Base-by-base conservation (phyloP, 2,888 invertebrate species). In the Lasioglossum villosulum region DNA sequence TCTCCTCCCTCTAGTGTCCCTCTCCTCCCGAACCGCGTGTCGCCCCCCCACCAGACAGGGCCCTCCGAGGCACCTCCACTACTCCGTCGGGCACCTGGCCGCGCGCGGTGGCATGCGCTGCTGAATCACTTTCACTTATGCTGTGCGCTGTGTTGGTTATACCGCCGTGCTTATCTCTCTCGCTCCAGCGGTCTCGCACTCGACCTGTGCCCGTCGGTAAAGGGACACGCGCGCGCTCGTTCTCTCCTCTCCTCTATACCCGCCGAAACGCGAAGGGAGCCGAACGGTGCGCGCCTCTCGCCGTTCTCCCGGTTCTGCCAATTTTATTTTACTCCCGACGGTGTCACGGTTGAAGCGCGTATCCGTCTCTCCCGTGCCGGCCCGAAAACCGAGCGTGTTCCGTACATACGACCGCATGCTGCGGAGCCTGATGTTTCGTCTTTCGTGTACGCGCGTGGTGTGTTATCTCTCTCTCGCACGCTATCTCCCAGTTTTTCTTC, bases 91-190 rank as follows among this genome's bases (percentile, higher is more conserved):
- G 93, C 93, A 93, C 92, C 93, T 93, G 93, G 93, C 92, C 91
- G 93, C 91, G 89, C 89, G 93, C 92, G 91, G 91, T 93, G 93
- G 93, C 93, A 92, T 93, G 92, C 94, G 94, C 92, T 92, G 92
- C 92, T 92, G 92, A 94, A 93, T 94, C 94, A 94, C 94, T 94
- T 94, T 94, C 94, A 94, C 94, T 95, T 94, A 93, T 93, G 92
- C 94, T 93, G 93, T 92, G 93, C 92, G 91, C 90, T 93, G 92
- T 93, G 93, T 93, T 91, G 92, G 92, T 93, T 90, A 87, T 86
- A 88, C 87, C 79, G 83, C 72, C 37, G 71, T 68, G 70, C 59
- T 59, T 85, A 77, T 80, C 83, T 75, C 83, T 80, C 85, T 80
- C 48, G 30, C 77, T 71, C 74, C 79, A 75, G 82, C 73, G 63